phyloP scores from a whole-genome alignment of 2,113 vertebrate genomes.

The Bambusicola thoracicus region DNA sequence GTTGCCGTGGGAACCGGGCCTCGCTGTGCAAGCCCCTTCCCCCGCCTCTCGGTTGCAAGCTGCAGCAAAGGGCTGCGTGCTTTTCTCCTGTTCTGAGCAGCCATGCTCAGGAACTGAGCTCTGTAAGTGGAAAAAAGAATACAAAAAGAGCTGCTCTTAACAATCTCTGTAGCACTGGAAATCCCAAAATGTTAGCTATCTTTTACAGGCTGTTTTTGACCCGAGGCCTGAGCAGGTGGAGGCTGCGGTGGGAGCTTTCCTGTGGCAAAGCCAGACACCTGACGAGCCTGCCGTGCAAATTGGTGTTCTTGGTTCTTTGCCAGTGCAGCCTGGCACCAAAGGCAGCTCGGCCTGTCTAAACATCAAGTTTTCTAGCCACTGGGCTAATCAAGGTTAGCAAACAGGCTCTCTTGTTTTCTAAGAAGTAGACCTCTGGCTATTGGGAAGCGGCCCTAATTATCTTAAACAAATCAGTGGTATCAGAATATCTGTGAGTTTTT shows the following conservation, averaged over 20 bases:
- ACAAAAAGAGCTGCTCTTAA: background rate
- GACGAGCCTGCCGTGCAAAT: background rate
- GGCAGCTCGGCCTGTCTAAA: background rate
- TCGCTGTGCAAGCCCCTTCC: background rate
- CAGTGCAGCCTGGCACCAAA: background rate
- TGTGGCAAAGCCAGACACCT: background rate
- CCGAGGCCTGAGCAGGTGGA: background rate
- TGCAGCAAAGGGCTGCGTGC: background rate
- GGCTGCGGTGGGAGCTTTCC: background rate
- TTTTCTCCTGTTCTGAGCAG: background rate
- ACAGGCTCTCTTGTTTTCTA: background rate
- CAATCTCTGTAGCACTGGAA: fast-evolving
- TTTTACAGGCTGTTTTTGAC: background rate
- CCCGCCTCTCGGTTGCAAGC: background rate
- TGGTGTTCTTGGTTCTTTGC: background rate
- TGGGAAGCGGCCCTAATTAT: background rate
- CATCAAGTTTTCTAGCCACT: background rate
- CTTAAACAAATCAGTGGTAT: background rate
- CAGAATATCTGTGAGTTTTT: background rate
- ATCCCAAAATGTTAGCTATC: background rate
- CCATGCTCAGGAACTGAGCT: background rate
- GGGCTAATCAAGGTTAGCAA: background rate
- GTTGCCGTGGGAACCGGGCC: background rate
- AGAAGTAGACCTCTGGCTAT: background rate
- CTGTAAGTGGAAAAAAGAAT: background rate